Base-by-base conservation (phyloP, 92 coral and sea anemone genomes). In the Porites rus region DNA sequence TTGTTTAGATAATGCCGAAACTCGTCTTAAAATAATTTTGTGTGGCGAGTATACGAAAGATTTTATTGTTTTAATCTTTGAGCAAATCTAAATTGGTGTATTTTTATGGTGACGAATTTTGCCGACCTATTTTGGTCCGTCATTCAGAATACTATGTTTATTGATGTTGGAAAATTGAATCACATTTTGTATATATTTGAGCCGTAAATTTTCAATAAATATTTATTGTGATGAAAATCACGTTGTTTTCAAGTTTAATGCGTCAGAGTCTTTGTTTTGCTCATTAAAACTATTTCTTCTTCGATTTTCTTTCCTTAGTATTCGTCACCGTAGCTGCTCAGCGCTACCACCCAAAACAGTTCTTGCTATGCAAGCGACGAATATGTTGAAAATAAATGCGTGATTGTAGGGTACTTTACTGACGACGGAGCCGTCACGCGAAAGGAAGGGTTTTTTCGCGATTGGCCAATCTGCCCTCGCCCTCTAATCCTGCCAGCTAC, bases 151-250 rank as follows among this genome's bases (percentile, higher is more conserved):
- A 10, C 21, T 19, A 19, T 79, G 83, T 81, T 80, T 25, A 60
- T 81, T 50, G 18, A 70, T 31, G 66, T 24, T 56, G 25, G 43
- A 25, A 18, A 8, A 25, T 69, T 18, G 75, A 18, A 81, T 69
- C 54, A 56, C 69, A 56, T 21, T 70, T 56, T 69, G 83, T 79
- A 81, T 61, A 70, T 81, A 81, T 25, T 81, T 56, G 69, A 58
- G 21, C 25, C 74, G 68, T 16, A 60, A 38, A 25, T 58, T 60
- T 81, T 81, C n/a, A 70, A 81, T 81, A 81, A 69, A 28, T 81
- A 81, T 81, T 81, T 81, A 81, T 81, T 81, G 77, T 56, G 56
- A 25, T 54, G 14, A 10, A 10, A 14, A 14, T 56, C 11, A 14
- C 13, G 79, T 75, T 58, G 79, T 75, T 58, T 56, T 18, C 46